Evolutionary conservation across 2,113 vertebrate genomes (phyloP), one percentile per base, ranked within the genome.

Genomic region (Platichthys stellatus): DNA sequence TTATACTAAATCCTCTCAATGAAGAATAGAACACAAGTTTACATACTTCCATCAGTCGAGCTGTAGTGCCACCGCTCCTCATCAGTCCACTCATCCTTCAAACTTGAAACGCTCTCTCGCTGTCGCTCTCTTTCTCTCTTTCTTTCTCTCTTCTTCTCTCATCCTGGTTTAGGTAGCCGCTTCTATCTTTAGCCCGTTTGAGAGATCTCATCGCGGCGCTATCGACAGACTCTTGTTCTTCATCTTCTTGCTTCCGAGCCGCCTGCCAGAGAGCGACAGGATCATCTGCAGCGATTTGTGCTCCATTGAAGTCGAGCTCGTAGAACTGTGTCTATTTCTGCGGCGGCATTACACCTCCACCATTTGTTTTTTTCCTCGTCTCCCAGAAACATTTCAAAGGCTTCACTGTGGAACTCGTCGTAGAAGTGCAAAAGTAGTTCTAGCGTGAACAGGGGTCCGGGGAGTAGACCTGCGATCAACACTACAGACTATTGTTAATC

Each of bases 1-100:
- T n/a, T n/a, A n/a, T 60, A 78, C 69, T 88, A 87, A 87, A 87
- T 83, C 89, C 74, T 84, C 51, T 79, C 86, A 74, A 93, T 93
- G 92, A 94, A 94, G 93, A 93, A 93, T 93, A 93, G 82, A 91
- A 93, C 64, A 89, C 79, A 91, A 88, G 93, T 95, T 94, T 94
- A 94, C 93, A 94, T 93, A 74, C 86, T 88, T 81, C 78, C 18
- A 23, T 91, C 74, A 80, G 81, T 79, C 60, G 87, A 91, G 87
- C 90, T 90, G 87, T 91, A 92, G 91, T 82, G 89, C 89, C 92
- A 79, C 91, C 74, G 83, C 63, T 84, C 81, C 62, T 84, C 81
- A 77, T 82, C 65, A 21, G 10, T 75, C 72, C 26, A n/a, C 86
- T 84, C 85, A 74, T 87, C 75, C 80, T 72, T 82, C 63, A 69